Base-by-base conservation (phyloP, 2,888 invertebrate species). In the Lithophane socia region DNA sequence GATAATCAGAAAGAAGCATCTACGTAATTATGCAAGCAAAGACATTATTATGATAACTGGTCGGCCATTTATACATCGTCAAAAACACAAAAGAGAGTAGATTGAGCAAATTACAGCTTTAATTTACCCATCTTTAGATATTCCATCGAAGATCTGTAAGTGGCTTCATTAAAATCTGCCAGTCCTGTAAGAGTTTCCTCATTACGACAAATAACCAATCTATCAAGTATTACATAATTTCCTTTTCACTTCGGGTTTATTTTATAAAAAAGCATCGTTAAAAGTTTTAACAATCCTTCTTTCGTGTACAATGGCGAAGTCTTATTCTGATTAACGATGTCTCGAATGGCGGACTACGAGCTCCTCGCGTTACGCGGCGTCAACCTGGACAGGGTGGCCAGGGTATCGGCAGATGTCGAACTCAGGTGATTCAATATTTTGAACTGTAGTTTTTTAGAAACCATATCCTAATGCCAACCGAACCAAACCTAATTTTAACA, bases 251-350 rank as follows among this genome's bases (percentile, higher is more conserved):
- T 73, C 29, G 68, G 63, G 71, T 70, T 80, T 67, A 73, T 71
- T 80, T 69, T 68, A 29, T 37, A 83, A 86, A 87, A 87, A 77
- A 82, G 67, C 82, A 75, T 86, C 88, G 79, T 86, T 86, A 86
- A 88, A 86, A 86, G 60, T 86, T 86, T 86, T 88, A 86, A 86
- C 85, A 86, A 87, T 82, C 82, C 77, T 79, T 77, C 88, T 79
- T 77, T 73, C 85, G 64, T 86, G 75, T 83, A 77, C 73, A 84
- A 80, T 66, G 61, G 68, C 71, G 79, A 84, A 79, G 74, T 86
- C 82, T 80, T 88, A 56, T 74, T 86, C 77, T 88, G 88, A 86
- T 86, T 84, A 88, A 86, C 75, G 82, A 84, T 65, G 87, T 77
- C 82, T 86, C 85, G 73, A 69, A 86, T 84, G 75, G 72, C 87